Evolutionary conservation across 2,797 vertebrate species (phyloP), one percentile per base, ranked within the genome.

Genomic region (Danionella dracula): DNA sequence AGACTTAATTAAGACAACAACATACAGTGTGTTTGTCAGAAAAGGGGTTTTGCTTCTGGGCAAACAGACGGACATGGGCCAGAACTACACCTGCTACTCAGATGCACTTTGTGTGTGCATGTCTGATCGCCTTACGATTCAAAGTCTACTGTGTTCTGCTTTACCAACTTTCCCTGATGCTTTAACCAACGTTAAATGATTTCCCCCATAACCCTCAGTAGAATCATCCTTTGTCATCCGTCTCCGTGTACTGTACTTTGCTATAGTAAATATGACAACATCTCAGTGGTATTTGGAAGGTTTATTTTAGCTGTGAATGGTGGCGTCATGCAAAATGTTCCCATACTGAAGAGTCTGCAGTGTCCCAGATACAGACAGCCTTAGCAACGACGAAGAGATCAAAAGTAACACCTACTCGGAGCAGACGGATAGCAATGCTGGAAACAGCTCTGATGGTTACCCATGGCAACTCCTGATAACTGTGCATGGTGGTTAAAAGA

Each of bases 341-440:
- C 62, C 75, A 73, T 71, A 65, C 37, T 71, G 59, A 68, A 40
- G 59, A 70, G 71, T 76, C 75, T 73, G 71, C 75, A 70, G 75
- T 76, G 75, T 76, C 75, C 75, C 75, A 76, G 75, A 76, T 76
- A 73, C 75, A 71, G 68, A 71, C 75, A 70, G 68, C 68, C 75
- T 71, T 73, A 76, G 71, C 75, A 76, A 73, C 71, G 54, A 27
- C 64, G 38, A 63, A 68, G 71, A 68, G 75, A 76, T 76, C 71
- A 73, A 76, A 76, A 61, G 68, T 66, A 76, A 76, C 75, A 73
- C 75, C 75, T 71, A 76, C 71, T 76, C 75, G 57, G 71, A 70
- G 65, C 71, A 68, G 59, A 61, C 41, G 63, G 70, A 61, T 67
- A 61, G 56, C 70, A 60, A 48, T 44, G 41, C 49, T 61, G 64